These are phyloP conservation scores for Aurelia coerulea DNA, from an alignment of 30 jellyfish, hydroid and myxozoan species.

Conservation along the genomic window DNA sequence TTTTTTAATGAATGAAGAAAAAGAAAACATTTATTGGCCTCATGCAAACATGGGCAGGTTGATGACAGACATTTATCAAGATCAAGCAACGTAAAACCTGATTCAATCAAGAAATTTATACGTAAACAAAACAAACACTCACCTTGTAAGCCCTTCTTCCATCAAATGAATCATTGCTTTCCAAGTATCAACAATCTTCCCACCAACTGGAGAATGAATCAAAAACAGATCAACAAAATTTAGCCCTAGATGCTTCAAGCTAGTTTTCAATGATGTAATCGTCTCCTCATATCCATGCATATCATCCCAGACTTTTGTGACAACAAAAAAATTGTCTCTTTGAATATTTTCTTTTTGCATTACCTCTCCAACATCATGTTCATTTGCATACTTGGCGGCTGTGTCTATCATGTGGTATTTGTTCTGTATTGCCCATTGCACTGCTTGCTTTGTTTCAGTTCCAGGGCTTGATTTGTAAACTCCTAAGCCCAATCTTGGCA, in stretches of 20 bases:
- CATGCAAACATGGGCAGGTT: not conserved
- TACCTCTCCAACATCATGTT: conserved; percentile 69
- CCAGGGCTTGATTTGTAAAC: conserved; percentile 63
- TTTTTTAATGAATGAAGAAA: no score
- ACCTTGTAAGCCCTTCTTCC: conserved; percentile 67
- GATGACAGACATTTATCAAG: no score
- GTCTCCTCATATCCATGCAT: conserved; percentile 77
- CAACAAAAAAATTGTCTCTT: conserved; percentile 47
- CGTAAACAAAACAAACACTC: no score
- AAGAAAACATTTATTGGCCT: no score
- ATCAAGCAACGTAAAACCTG: no score
- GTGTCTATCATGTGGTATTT: conserved; percentile 73
- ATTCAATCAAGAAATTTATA: no score
- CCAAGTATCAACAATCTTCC: conserved; percentile 79
- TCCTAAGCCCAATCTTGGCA: conserved; percentile 76
- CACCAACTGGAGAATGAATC: conserved; percentile 75
- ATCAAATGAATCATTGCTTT: conserved; percentile 52
- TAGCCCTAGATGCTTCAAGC: conserved; percentile 45
- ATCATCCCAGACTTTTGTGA: conserved; percentile 73
- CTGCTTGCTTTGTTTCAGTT: conserved; percentile 70
- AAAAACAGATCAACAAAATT: conserved; percentile 61
- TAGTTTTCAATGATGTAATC: conserved; percentile 12
- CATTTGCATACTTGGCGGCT: conserved; percentile 76
- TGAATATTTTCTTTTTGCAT: conserved; percentile 10
- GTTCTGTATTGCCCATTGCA: conserved; percentile 48